Conservation (phyloP, 1,140 invertebrate genomes). For the Psix sp. region DNA sequence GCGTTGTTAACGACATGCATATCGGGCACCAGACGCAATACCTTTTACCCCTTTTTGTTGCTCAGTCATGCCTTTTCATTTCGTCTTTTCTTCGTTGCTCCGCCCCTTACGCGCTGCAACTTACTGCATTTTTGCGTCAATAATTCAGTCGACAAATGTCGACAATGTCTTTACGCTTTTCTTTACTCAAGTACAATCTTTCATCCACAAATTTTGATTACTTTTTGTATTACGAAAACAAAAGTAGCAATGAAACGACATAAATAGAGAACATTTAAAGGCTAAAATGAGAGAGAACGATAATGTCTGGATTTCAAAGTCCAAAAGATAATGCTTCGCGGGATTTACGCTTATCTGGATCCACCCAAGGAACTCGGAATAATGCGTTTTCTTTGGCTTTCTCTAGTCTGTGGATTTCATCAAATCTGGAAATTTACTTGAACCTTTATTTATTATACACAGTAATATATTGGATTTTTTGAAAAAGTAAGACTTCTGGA, state of each 20-base stretch:
- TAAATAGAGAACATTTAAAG: no score
- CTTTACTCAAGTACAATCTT: not conserved
- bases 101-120: not conserved
- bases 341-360: constrained; percentile 58
- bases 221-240: no score
- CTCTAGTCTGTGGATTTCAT: constrained; percentile 46
- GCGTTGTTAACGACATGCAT: constrained; percentile 49
- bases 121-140: constrained; percentile 21
- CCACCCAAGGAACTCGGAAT: constrained; percentile 40
- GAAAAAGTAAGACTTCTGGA: constrained; percentile 15
- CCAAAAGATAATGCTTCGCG: constrained; percentile 51
- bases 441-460: constrained; percentile 39
- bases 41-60: constrained; percentile 5
- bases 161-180: constrained; percentile 20
- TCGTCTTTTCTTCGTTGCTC: constrained; percentile 1
- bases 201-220: not conserved
- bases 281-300: no score
- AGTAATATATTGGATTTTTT: constrained; percentile 34
- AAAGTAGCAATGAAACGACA: no score
- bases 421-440: constrained; percentile 54
- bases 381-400: constrained; percentile 48
- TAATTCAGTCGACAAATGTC: constrained; percentile 46
- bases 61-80: constrained; percentile 15
- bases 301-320: constrained; percentile 20
- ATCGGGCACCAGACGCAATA: constrained; percentile 6